Percentiles rank a stretch among this genome's conserved stretches.
Evolutionary conservation across 23 tunicate species (phyloP).

Genomic region (Ciona savignyi): DNA sequence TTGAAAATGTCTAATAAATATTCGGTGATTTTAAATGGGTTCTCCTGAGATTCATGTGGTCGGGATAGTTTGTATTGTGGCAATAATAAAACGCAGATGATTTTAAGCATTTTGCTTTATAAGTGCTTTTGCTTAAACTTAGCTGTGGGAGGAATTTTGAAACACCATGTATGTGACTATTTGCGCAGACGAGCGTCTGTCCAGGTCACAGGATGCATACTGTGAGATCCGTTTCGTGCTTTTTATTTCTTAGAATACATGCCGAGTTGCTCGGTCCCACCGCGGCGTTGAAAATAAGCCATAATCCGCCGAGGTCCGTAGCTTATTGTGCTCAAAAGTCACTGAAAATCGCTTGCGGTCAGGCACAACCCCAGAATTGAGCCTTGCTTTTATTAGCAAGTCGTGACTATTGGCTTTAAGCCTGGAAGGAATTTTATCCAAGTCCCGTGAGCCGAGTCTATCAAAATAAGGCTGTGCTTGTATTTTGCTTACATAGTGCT

Average conservation of each 20-base stretch:
- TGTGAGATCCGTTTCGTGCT: slow-evolving; percentile 1
- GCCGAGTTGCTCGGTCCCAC: background rate
- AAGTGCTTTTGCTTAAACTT: too few species aligned
- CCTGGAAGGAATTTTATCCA: background rate
- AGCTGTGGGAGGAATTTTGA: too few species aligned
- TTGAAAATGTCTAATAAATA: too few species aligned
- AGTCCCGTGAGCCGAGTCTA: background rate
- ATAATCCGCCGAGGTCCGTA: background rate
- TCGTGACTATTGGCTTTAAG: background rate
- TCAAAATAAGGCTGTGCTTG: background rate
- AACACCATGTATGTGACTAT: too few species aligned
- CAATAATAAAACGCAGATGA: too few species aligned
- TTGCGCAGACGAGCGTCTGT: too few species aligned
- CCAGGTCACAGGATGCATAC: too few species aligned
- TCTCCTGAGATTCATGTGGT: too few species aligned
- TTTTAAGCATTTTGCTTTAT: too few species aligned
- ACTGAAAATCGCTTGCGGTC: background rate
- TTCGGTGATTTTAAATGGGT: too few species aligned
- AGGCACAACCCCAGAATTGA: background rate
- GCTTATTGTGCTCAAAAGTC: background rate
- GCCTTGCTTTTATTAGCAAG: background rate
- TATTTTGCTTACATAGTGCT: background rate
- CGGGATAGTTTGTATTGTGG: too few species aligned
- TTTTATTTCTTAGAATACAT: background rate
- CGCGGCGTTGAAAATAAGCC: background rate